phyloP scores from a whole-genome alignment of 1,140 invertebrate species.

The Goniozus legneri region DNA sequence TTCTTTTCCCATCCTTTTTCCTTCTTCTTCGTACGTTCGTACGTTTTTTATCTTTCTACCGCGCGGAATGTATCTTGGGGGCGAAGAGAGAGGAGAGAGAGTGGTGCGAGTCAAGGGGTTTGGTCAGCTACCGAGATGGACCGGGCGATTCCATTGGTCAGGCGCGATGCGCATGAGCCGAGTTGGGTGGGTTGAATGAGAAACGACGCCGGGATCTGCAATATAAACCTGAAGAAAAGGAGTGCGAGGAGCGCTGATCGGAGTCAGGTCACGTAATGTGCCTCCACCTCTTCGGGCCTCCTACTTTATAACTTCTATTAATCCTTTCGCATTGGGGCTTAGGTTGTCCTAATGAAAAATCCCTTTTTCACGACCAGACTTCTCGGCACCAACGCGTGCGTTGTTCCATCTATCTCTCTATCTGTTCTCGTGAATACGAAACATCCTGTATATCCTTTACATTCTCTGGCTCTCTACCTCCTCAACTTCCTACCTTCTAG shows the following conservation, averaged over 20 bases:
- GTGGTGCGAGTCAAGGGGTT: conserved; percentile 31
- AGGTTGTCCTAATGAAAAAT: conserved; percentile 35
- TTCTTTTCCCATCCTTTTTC: too few species aligned
- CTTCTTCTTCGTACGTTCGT: too few species aligned
- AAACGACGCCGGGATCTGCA: conserved; percentile 33
- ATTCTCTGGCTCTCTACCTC: too few species aligned
- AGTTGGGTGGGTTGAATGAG: conserved; percentile 33
- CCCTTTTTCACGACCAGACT: conserved; percentile 18
- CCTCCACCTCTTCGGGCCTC: conserved; percentile 34
- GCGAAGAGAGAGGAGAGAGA: neutral
- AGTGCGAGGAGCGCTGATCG: conserved; percentile 33
- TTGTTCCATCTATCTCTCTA: conserved; percentile 5
- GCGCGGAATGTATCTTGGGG: neutral
- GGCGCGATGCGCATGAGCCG: conserved; percentile 35
- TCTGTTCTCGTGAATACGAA: neutral
- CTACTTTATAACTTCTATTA: conserved; percentile 40
- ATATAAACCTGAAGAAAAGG: conserved; percentile 34
- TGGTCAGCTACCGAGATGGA: conserved; percentile 36
- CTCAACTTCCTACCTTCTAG: too few species aligned
- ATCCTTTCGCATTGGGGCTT: conserved; percentile 34
- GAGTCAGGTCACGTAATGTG: conserved; percentile 37
- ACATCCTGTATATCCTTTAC: neutral
- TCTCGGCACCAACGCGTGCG: conserved; percentile 4
- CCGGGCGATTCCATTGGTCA: conserved; percentile 36
- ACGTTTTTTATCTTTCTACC: neutral